Evolutionary conservation across 2,797 vertebrate genomes (phyloP), one percentile per base, ranked within the genome.

Genomic region (Girardinus metallicus): DNA sequence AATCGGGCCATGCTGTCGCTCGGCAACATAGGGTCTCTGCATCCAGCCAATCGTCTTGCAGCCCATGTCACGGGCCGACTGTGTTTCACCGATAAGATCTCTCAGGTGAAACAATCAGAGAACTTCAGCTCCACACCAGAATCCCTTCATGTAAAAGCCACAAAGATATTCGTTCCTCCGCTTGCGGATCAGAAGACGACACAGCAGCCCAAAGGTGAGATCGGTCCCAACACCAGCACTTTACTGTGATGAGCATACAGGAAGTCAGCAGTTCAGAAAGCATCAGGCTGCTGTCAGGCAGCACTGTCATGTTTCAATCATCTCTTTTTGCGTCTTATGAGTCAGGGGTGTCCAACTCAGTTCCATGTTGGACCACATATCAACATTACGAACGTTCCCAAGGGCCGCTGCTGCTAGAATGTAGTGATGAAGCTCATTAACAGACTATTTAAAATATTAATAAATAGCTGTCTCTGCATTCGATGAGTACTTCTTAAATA

Each of bases 11-110:
- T 96, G 90, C 92, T 99, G 93, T 92, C 97, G 94, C 94, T 99
- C 92, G 99, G 99, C 83, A 96, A 94, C 89, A 97, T 99, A 94
- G 99, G 99, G 81, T 96, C 98, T 85, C 95, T 99, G 80, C 97
- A 99, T 94, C 97, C 98, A 80, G 96, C 97, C 87, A 99, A 96
- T 94, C 97, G 97, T 77, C 96, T 99, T 64, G 98, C 98, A 89
- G 98, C 97, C 73, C 97, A 96, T 86, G 88, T 98, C 92, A 98
- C 97, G 53, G 97, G 97, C 86, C 96, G 97, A 86, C 93, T 98
- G 71, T 87, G 36, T 39, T n/a, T n/a, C n/a, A 74, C 91, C 84
- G 91, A 90, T 86, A 93, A 94, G 92, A 88, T 89, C 76, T 86
- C 94, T 89, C 87, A 92, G 86, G 93, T 92, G 86, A 92, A 92